Base-by-base conservation (phyloP, 2,888 invertebrate genomes). In the Scaptodrosophila latifasciaeformis region DNA sequence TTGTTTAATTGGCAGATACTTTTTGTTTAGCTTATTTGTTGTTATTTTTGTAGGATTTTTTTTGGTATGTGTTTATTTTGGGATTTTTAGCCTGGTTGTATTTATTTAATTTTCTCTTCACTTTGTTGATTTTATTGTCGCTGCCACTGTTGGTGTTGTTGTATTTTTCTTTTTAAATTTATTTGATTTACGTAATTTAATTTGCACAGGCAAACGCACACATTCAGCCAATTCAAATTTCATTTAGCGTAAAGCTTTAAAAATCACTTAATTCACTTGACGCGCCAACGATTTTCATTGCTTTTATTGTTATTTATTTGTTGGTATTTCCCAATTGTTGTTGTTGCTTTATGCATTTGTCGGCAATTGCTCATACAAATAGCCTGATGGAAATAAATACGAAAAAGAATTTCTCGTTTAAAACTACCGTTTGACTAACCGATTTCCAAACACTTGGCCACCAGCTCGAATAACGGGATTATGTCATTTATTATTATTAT, bases 401-500 rank as follows among this genome's bases (percentile, higher is more conserved):
- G n/a, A n/a, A n/a, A n/a, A n/a, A n/a, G n/a, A n/a, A n/a, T n/a
- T n/a, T n/a, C n/a, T n/a, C n/a, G n/a, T n/a, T n/a, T n/a, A n/a
- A n/a, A n/a, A n/a, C n/a, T n/a, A n/a, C n/a, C n/a, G n/a, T n/a
- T n/a, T n/a, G n/a, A n/a, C n/a, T n/a, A n/a, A n/a, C n/a, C n/a
- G n/a, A n/a, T n/a, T n/a, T n/a, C n/a, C n/a, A n/a, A n/a, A n/a
- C n/a, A n/a, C n/a, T n/a, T n/a, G n/a, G n/a, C n/a, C n/a, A n/a
- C n/a, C n/a, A n/a, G n/a, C 13, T 37, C 47, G 35, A 29, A 5
- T 13, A 29, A 59, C 40, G 62, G 70, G 74, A 75, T 75, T 75
- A 75, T 67, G 60, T 78, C 74, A 77, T 78, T 80, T 80, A 77
- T 80, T 81, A 79, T 79, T 79, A 81, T 80, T 75, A 78, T 62